Evolutionary conservation across 2,797 vertebrate species (phyloP), one percentile per base, ranked within the genome.

Genomic region (Pagetopsis macropterus): DNA sequence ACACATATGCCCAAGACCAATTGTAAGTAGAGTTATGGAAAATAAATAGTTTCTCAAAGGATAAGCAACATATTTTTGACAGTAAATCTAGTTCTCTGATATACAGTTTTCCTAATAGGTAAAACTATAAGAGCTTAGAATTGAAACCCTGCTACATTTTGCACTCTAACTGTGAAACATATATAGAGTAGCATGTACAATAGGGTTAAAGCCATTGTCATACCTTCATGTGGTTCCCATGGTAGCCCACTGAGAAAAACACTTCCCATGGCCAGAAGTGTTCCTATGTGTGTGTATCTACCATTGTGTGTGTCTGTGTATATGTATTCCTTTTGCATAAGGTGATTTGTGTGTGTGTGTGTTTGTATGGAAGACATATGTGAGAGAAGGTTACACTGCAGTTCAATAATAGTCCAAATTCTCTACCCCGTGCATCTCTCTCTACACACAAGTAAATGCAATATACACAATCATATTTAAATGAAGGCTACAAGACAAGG

Each of bases 391-490:
- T 63, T 46, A 44, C 55, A 44, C 52, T 33, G 66, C 67, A 48
- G 61, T 78, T 64, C 46, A 61, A 62, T 68, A 78, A 81, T n/a
- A 57, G 58, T 69, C 43, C 72, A 84, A 56, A 87, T 83, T 80
- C 61, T 54, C 19, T 33, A 44, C 51, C 54, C 64, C 63, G 16
- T 56, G 56, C 82, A 19, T 70, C 59, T 46, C 52, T 72, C 72
- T 87, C 91, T 67, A 81, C 62, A 70, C 83, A 74, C 77, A 78
- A 81, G 77, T 85, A 83, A 92, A 90, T 56, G 76, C 74, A 87
- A 91, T 82, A 87, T 82, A 86, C 70, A 77, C 67, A 72, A 84
- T 72, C 76, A 83, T 86, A 91, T 91, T 89, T 78, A 90, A 92
- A 92, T 88, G 82, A 89, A 83, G 62, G 72, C 63, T 5, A 66